Evolutionary conservation across 2,888 invertebrate genomes (phyloP).

Genomic region (Idaea biselata): DNA sequence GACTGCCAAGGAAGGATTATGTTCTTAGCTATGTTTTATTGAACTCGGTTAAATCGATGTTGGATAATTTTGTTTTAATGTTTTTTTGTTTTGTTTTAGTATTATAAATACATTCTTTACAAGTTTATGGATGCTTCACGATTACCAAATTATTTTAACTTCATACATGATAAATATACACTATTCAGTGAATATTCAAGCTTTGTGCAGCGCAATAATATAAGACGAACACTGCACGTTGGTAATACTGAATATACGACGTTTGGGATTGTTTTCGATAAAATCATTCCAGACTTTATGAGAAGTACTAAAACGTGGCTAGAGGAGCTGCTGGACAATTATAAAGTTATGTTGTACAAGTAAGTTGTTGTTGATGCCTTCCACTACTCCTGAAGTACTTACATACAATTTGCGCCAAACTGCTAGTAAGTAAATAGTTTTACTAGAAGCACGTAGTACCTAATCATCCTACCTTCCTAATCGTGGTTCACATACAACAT

Average conservation of each 20-base stretch:
- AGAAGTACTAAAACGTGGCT: conserved; percentile 80
- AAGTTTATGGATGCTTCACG: conserved; percentile 54
- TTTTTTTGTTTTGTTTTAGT: too few relatives aligned
- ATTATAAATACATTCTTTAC: too few relatives aligned
- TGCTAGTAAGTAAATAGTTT: too few relatives aligned
- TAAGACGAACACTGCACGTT: conserved; percentile 75
- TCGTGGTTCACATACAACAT: too few relatives aligned
- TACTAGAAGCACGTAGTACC: too few relatives aligned
- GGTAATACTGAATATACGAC: conserved; percentile 75
- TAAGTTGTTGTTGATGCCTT: conserved; percentile 44
- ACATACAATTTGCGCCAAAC: too few relatives aligned
- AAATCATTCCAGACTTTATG: conserved; percentile 78
- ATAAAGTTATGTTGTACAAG: conserved; percentile 82
- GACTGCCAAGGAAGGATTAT: too few relatives aligned
- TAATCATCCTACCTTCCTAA: too few relatives aligned
- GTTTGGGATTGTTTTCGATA: conserved; percentile 72
- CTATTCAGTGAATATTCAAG: conserved; percentile 64
- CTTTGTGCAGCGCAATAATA: conserved; percentile 65
- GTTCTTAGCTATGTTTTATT: too few relatives aligned
- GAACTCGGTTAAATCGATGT: too few relatives aligned
- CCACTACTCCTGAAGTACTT: too few relatives aligned
- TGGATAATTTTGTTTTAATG: too few relatives aligned
- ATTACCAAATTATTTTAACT: conserved; percentile 75
- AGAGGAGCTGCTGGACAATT: conserved; percentile 76
- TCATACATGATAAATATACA: conserved; percentile 60